These are phyloP conservation scores for Amiota mariae DNA, from an alignment of 2,888 invertebrate species.

Conservation along the genomic window DNA sequence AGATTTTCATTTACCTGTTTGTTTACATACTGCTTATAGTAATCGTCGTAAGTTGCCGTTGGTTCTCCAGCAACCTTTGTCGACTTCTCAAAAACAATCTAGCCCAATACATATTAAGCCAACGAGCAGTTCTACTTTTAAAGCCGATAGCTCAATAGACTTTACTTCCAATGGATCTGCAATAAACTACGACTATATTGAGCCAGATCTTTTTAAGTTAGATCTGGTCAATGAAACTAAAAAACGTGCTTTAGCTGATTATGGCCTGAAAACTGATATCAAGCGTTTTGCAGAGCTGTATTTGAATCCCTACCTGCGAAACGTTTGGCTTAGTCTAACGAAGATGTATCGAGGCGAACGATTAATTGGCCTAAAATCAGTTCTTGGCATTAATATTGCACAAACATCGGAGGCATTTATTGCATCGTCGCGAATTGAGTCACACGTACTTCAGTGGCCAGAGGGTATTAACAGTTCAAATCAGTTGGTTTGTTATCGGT, in stretches of 20 bases:
- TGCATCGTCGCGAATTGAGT: conserved; percentile 67
- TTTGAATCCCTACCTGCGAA: conserved; percentile 82
- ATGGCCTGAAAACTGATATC: conserved; percentile 84
- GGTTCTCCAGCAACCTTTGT: conserved; percentile 62
- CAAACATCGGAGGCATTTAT: conserved; percentile 67
- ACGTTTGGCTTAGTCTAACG: conserved; percentile 81
- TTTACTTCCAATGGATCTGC: conserved; percentile 50
- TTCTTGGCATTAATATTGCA: conserved; percentile 68
- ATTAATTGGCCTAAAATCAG: conserved; percentile 76
- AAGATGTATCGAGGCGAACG: conserved; percentile 77
- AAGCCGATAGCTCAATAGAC: conserved; percentile 50
- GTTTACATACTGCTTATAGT: conserved; percentile 68
- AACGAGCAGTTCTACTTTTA: conserved; percentile 52
- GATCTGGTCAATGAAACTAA: conserved; percentile 76
- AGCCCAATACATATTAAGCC: conserved; percentile 47
- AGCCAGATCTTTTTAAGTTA: conserved; percentile 60
- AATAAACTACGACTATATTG: conserved; percentile 58
- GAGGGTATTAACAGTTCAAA: conserved; percentile 71
- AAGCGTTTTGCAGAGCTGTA: conserved; percentile 87
- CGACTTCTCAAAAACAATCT: conserved; percentile 44
- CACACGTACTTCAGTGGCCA: conserved; percentile 70
- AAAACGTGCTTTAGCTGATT: conserved; percentile 80
- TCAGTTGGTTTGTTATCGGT: conserved; percentile 68
- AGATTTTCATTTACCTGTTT: conserved; percentile 70
- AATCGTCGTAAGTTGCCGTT: conserved; percentile 68